Conservation (phyloP, 2,888 invertebrate species). For the Perdita meconis region DNA sequence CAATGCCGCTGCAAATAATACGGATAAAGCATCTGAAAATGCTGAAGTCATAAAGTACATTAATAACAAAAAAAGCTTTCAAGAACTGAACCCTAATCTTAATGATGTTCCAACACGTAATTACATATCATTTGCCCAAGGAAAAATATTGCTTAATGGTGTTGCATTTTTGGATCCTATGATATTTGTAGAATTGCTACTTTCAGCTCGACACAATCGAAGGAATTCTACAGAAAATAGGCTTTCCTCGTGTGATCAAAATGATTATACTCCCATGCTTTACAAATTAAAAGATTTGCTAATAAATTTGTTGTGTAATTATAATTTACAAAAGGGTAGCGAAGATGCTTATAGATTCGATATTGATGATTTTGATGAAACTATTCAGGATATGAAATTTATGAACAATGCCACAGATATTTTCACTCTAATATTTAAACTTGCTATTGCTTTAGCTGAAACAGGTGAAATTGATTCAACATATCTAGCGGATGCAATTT, state of each 20-base stretch:
- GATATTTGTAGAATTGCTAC: conserved; percentile 24
- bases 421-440: conserved; percentile 34
- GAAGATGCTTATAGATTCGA: background rate
- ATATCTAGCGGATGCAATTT: conserved; percentile 9
- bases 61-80: conserved; percentile 31
- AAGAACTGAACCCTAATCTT: background rate
- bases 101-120: background rate
- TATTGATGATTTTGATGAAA: conserved; percentile 4
- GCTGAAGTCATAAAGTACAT: conserved; percentile 56
- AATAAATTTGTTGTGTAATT: conserved; percentile 4
- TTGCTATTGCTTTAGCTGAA: conserved; percentile 15
- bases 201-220: background rate
- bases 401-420: background rate
- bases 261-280: too few species aligned
- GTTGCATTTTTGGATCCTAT: conserved; percentile 50
- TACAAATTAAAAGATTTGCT: conserved; percentile 10
- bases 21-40: conserved; percentile 22
- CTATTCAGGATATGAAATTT: conserved; percentile 33
- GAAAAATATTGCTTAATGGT: conserved; percentile 36
- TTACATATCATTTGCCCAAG: conserved; percentile 15
- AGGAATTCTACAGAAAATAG: background rate
- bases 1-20: conserved; percentile 36
- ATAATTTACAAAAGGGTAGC: background rate
- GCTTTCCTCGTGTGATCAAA: background rate
- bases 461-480: background rate